phyloP scores from a whole-genome alignment of 64 coral and sea anemone species.

The Anthopleura sola region DNA sequence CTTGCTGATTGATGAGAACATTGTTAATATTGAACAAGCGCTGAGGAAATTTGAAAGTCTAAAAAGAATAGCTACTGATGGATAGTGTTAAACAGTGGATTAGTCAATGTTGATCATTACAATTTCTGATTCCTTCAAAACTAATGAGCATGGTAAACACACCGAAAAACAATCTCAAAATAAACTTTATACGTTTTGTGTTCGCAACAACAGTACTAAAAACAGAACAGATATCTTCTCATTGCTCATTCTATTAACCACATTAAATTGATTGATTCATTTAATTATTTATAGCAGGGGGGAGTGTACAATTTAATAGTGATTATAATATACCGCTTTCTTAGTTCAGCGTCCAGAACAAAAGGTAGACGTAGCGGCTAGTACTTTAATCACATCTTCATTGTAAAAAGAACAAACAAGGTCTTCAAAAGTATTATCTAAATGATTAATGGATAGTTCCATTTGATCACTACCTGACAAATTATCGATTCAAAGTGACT shows the following conservation, averaged over 20 bases:
- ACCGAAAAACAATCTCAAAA: neutral
- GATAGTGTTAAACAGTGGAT: too few relatives aligned
- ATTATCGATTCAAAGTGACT: neutral
- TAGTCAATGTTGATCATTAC: too few relatives aligned
- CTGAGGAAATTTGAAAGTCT: neutral
- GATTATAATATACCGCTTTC: neutral
- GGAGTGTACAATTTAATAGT: neutral
- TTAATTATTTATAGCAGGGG: neutral
- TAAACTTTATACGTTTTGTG: too few relatives aligned
- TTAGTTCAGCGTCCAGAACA: neutral
- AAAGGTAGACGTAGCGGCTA: neutral
- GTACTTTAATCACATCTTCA: neutral
- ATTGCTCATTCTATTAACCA: neutral
- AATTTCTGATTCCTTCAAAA: neutral
- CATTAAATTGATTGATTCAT: neutral
- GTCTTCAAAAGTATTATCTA: conserved; percentile 4
- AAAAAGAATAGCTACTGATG: neutral
- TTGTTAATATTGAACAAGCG: neutral
- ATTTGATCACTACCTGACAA: neutral
- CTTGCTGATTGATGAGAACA: too few relatives aligned
- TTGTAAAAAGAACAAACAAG: conserved; percentile 1
- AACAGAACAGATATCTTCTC: neutral
- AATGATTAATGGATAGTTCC: neutral
- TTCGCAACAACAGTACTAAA: neutral
- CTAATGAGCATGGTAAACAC: neutral